Conservation (phyloP, 2,113 vertebrate genomes). For the Grammomys surdaster region DNA sequence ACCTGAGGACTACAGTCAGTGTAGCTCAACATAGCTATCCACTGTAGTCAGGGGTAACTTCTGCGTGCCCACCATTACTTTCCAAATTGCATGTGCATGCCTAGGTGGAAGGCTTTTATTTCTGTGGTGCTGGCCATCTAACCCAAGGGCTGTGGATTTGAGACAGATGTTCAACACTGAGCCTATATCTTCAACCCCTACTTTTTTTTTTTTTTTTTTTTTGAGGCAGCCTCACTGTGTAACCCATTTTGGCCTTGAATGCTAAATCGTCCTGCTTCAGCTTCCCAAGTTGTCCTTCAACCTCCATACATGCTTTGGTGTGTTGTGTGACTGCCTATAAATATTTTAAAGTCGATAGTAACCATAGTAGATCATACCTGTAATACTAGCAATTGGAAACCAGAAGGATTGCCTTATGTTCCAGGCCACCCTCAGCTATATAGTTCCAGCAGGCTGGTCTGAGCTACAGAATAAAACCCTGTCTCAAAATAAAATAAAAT, state of each 20-base stretch:
- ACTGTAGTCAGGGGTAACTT: constrained; percentile 1
- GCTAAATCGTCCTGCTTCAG: background rate
- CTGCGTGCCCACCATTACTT: background rate
- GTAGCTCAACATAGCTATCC: background rate
- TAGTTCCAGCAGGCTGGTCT: background rate
- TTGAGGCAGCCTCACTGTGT: background rate
- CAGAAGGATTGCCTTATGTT: background rate
- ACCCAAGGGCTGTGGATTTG: background rate
- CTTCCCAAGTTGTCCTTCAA: background rate
- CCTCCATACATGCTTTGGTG: background rate
- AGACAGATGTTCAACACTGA: background rate
- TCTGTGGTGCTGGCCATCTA: background rate
- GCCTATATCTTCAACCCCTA: background rate
- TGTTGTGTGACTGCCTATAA: background rate
- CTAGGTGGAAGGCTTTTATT: background rate
- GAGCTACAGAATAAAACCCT: background rate
- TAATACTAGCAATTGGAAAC: background rate
- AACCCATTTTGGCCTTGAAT: background rate
- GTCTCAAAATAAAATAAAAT: background rate
- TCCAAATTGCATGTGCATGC: background rate
- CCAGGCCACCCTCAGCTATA: background rate
- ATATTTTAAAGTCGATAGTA: background rate
- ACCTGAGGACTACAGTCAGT: background rate
- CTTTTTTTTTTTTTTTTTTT: background rate
- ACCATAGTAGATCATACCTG: background rate